These are phyloP conservation scores for Phorcus lineatus DNA, from an alignment of 2,888 invertebrate species.

Conservation along the genomic window DNA sequence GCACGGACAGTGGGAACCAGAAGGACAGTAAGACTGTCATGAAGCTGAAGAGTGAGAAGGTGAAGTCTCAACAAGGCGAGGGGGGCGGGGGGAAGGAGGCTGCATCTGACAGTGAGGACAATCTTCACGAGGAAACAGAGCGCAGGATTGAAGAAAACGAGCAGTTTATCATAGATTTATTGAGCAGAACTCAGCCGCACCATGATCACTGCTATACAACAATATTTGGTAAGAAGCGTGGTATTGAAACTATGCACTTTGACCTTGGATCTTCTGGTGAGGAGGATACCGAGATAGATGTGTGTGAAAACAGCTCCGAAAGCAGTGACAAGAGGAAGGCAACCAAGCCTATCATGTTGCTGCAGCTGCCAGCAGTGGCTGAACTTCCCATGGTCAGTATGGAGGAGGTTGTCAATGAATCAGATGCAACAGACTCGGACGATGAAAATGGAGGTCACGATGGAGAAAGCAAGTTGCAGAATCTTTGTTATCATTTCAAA, in stretches of 20 bases:
- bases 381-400: conserved; percentile 54
- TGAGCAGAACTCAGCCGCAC: conserved; percentile 61
- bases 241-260: conserved; percentile 44
- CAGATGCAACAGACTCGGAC: conserved; percentile 11
- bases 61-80: conserved; percentile 44
- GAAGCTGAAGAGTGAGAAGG: not conserved
- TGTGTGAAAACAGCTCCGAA: conserved; percentile 14
- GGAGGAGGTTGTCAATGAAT: conserved; percentile 49
- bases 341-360: conserved; percentile 45
- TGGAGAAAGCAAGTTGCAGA: conserved; percentile 32
- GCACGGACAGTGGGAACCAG: conserved; percentile 1
- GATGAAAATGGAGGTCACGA: conserved; percentile 35
- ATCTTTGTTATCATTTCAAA: no score
- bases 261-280: conserved; percentile 43
- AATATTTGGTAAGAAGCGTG: conserved; percentile 61
- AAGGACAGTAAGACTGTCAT: not conserved
- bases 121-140: conserved; percentile 53
- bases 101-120: conserved; percentile 41
- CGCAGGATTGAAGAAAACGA: conserved; percentile 61
- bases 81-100: not conserved
- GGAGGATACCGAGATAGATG: conserved; percentile 32
- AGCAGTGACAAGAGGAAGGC: conserved; percentile 23
- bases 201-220: conserved; percentile 71
- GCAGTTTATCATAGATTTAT: conserved; percentile 61
- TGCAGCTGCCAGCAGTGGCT: conserved; percentile 44